Conservation (phyloP, 2,797 vertebrate genomes). For the Merluccius polli region DNA sequence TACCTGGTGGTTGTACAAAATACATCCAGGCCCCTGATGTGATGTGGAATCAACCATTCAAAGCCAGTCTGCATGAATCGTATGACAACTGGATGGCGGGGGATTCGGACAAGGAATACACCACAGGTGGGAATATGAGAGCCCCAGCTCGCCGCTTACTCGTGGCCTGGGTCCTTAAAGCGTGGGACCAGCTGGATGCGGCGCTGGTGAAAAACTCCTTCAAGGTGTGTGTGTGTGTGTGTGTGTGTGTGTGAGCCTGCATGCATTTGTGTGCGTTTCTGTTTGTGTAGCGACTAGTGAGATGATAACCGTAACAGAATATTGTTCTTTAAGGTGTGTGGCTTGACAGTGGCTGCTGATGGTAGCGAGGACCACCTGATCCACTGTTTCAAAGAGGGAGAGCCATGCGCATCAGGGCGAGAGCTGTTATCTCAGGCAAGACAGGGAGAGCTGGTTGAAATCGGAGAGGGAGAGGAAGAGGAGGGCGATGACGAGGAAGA, state of each 20-base stretch:
- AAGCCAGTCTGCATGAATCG: neutral
- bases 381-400: conserved; percentile 1
- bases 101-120: neutral
- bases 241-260: no score
- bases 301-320: neutral
- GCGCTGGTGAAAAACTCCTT: no score
- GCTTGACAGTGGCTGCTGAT: neutral
- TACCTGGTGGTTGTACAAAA: conserved; percentile 4
- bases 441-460: neutral
- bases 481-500: conserved; percentile 5
- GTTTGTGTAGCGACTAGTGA: no score
- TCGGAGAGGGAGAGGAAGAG: neutral
- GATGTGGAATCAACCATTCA: conserved; percentile 12
- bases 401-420: neutral
- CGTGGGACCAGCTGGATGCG: conserved; percentile 8
- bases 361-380: neutral
- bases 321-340: conserved; percentile 3
- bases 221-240: no score
- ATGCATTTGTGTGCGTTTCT: no score
- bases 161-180: conserved; percentile 13
- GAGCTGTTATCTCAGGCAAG: conserved; percentile 1
- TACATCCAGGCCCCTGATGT: conserved; percentile 12
- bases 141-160: neutral
- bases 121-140: neutral
- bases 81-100: conserved; percentile 2